Evolutionary conservation across 2,113 vertebrate species (phyloP).

Genomic region (Ochotona curzoniae): DNA sequence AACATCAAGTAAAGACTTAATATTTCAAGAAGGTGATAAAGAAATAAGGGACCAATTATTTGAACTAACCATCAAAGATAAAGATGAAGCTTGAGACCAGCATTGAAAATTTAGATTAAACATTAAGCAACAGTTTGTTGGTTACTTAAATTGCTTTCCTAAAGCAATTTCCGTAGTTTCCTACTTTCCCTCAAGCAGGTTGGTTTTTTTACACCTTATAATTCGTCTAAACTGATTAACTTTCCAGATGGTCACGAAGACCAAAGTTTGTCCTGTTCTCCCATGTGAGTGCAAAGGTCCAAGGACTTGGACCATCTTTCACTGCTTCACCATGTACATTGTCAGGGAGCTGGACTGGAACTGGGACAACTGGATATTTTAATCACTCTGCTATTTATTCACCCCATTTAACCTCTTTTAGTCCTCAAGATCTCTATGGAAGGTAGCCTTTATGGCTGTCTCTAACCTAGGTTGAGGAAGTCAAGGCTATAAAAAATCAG

Average conservation of each 20-base stretch:
- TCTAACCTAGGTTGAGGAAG: conserved; percentile 18
- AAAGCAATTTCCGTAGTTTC: not conserved
- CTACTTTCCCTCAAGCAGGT: not conserved
- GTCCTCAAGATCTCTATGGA: not conserved
- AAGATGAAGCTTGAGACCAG: conserved; percentile 51
- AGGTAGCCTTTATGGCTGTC: not conserved
- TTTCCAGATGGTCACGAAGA: too few species aligned
- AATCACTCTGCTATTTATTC: too few species aligned
- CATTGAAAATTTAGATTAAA: conserved; percentile 61
- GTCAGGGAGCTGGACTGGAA: too few species aligned
- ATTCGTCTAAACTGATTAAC: too few species aligned
- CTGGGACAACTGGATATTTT: too few species aligned
- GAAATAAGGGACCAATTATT: conserved; percentile 63
- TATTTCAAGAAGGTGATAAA: conserved; percentile 67
- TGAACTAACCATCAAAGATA: conserved; percentile 54
- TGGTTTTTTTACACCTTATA: not conserved
- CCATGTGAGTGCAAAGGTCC: too few species aligned
- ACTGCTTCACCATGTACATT: too few species aligned
- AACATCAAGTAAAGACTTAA: conserved; percentile 50
- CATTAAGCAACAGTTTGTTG: conserved; percentile 62
- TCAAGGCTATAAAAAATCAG: not conserved
- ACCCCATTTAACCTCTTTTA: conserved; percentile 9
- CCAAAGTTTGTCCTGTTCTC: too few species aligned
- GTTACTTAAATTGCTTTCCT: conserved; percentile 40
- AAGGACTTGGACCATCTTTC: too few species aligned